These are phyloP conservation scores for Drosophila sulfurigaster DNA, from an alignment of 1,140 invertebrate species.

Conservation along the genomic window DNA sequence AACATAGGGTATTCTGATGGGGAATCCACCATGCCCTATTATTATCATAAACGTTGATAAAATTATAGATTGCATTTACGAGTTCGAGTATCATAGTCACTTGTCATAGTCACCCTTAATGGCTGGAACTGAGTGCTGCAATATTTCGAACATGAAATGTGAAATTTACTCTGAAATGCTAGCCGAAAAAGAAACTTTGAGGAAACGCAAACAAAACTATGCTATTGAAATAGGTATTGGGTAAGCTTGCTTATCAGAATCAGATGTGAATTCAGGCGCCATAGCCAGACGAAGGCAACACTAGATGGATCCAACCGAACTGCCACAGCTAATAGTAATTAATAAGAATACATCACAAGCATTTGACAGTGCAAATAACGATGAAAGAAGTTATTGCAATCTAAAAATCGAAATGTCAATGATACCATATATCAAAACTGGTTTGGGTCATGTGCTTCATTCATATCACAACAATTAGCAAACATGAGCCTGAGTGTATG, in stretches of 20 bases:
- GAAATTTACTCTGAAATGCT: neutral
- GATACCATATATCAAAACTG: conserved; percentile 54
- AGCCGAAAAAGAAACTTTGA: conserved; percentile 3
- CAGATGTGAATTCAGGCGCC: conserved; percentile 18
- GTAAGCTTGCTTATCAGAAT: conserved; percentile 38
- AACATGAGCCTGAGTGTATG: conserved; percentile 30
- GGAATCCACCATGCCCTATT: too few relatives aligned
- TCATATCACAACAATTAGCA: conserved; percentile 46
- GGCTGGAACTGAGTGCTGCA: neutral
- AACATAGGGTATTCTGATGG: too few relatives aligned
- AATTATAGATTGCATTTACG: neutral
- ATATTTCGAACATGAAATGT: conserved; percentile 18
- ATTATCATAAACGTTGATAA: neutral
- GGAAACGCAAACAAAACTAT: conserved; percentile 15
- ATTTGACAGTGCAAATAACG: conserved; percentile 39
- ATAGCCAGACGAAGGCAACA: too few relatives aligned
- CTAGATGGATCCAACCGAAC: conserved; percentile 9
- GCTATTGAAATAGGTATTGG: conserved; percentile 8
- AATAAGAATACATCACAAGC: conserved; percentile 70
- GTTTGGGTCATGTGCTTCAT: conserved; percentile 64
- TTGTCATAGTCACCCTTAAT: too few relatives aligned
- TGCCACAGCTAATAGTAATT: conserved; percentile 42
- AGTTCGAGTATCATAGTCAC: too few relatives aligned
- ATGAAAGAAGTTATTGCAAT: conserved; percentile 46
- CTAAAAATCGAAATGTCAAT: conserved; percentile 52